A percentile compares a stretch with the other conserved stretches of the same genome.
phyloP scores from a whole-genome alignment of 2,113 vertebrate genomes.

The Apteryx mantelli region DNA sequence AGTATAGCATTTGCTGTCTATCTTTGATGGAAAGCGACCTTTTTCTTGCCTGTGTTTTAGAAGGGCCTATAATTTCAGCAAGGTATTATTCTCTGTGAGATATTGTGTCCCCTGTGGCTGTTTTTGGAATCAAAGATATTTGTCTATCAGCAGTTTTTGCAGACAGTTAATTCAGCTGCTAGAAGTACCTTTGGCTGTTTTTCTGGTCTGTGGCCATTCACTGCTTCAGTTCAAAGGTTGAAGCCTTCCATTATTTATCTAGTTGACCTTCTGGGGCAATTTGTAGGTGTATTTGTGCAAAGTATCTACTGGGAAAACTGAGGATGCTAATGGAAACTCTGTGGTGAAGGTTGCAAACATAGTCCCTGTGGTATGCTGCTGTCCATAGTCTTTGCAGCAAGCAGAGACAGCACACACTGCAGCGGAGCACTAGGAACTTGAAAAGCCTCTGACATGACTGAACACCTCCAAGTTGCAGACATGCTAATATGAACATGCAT shows the following conservation, averaged over 20 bases:
- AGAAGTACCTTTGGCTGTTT: slow-evolving; percentile 6
- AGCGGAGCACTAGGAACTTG: accelerated
- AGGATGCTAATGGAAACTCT: background rate
- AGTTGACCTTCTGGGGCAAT: slow-evolving; percentile 25
- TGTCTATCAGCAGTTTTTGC: slow-evolving; percentile 11
- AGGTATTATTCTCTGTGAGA: background rate
- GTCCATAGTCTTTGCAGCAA: background rate
- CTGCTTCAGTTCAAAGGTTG: slow-evolving; percentile 40
- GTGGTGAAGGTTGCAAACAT: background rate
- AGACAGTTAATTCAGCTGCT: slow-evolving; percentile 28
- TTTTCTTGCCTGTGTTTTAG: slow-evolving; percentile 5
- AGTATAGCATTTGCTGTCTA: slow-evolving; percentile 2
- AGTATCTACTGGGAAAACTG: background rate
- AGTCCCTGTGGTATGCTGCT: accelerated
- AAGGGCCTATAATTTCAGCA: background rate
- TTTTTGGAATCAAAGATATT: background rate
- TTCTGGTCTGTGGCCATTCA: background rate
- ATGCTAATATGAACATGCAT: accelerated
- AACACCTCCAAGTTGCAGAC: background rate
- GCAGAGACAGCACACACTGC: background rate
- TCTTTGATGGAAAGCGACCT: slow-evolving; percentile 18
- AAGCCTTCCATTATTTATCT: slow-evolving; percentile 43
- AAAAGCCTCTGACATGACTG: background rate
- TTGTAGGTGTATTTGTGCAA: background rate
- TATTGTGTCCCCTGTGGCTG: background rate